Evolutionary conservation across 1,140 invertebrate species (phyloP).

Genomic region (Caligus rogercresseyi): DNA sequence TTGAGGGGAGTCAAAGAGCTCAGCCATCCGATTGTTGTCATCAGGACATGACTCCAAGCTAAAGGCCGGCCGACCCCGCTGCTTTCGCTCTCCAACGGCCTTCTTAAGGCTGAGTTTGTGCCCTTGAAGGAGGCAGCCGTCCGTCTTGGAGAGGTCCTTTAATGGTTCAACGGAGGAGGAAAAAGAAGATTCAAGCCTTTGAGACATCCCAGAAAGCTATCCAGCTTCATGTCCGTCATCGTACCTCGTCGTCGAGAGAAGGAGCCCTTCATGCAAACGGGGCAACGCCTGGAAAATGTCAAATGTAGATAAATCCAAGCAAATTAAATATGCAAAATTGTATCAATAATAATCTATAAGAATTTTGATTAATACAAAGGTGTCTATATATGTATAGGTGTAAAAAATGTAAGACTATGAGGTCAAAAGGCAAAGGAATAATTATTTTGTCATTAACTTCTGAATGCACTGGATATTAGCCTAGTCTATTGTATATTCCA

Average conservation of each 20-base stretch:
- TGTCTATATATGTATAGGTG: no score
- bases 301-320: not conserved
- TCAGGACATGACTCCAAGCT: not conserved
- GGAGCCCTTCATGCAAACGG: not conserved
- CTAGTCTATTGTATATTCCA: no score
- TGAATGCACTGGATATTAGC: no score
- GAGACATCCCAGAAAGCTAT: not conserved
- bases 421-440: not conserved
- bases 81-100: not conserved
- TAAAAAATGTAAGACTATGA: no score
- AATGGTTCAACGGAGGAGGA: not conserved
- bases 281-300: not conserved
- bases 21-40: not conserved
- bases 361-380: no score
- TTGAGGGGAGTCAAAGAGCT: not conserved
- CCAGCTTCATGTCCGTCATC: not conserved
- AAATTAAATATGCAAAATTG: not conserved
- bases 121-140: not conserved
- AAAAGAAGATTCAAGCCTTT: not conserved
- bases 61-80: not conserved
- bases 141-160: not conserved
- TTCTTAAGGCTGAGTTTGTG: not conserved
- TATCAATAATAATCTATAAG: no score
- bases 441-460: not conserved
- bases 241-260: not conserved